These are phyloP conservation scores for Phrynosoma platyrhinos DNA, from an alignment of 2,113 vertebrate species.

Conservation along the genomic window DNA sequence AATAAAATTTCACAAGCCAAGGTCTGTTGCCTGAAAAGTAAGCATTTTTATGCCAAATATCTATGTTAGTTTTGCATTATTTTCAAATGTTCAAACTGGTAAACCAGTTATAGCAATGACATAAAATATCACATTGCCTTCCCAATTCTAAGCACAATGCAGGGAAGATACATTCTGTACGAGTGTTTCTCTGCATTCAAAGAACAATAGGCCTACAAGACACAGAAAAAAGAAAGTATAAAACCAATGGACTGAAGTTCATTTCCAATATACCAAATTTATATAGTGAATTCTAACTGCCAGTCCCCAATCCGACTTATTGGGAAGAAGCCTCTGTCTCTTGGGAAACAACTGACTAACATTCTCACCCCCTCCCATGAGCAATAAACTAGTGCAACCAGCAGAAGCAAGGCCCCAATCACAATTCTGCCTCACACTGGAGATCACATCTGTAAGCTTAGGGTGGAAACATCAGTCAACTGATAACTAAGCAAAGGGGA, in stretches of 20 bases:
- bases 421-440: no score
- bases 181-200: background rate
- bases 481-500: no score
- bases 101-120: background rate
- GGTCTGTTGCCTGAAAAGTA: background rate
- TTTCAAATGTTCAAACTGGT: background rate
- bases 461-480: no score
- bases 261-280: background rate
- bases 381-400: no score
- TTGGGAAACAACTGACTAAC: no score
- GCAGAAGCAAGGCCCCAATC: no score
- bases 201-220: background rate
- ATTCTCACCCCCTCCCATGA: no score
- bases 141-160: background rate
- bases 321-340: no score
- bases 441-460: no score
- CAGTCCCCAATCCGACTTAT: no score
- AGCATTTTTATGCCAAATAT: background rate
- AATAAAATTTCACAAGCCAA: background rate
- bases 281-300: no score
- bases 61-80: background rate
- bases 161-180: background rate
- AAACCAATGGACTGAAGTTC: background rate
- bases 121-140: background rate
- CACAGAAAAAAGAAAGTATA: background rate